These are phyloP conservation scores for Sinocyclocheilus grahami DNA, from an alignment of 2,113 vertebrate genomes.

Conservation along the genomic window DNA sequence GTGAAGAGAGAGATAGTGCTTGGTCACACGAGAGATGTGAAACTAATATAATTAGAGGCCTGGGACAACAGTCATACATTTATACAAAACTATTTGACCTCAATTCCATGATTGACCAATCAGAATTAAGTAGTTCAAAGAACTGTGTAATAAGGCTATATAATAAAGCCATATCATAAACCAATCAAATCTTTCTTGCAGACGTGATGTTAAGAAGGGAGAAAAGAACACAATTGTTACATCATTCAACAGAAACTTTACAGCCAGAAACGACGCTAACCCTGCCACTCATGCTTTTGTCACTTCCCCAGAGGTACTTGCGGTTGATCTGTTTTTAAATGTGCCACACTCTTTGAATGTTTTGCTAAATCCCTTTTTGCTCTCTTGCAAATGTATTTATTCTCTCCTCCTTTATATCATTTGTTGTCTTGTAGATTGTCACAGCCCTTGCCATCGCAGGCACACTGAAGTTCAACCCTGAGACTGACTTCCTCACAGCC, in stretches of 20 bases:
- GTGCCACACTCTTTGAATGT: neutral
- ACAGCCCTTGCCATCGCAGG: conserved; percentile 93
- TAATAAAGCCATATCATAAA: neutral
- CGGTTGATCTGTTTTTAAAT: neutral
- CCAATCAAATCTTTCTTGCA: conserved; percentile 59
- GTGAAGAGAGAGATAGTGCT: neutral
- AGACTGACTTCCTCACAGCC: conserved; percentile 87
- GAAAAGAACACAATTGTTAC: conserved; percentile 99
- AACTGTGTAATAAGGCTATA: neutral
- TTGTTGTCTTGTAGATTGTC: conserved; percentile 81
- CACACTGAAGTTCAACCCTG: conserved; percentile 92
- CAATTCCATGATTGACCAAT: neutral
- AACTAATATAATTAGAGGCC: neutral
- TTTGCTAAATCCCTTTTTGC: neutral
- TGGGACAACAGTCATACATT: neutral
- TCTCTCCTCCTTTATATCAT: neutral
- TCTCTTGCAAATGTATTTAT: neutral
- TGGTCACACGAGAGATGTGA: neutral
- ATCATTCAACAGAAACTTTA: conserved; percentile 97
- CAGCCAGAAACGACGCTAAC: conserved; percentile 94
- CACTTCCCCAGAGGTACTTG: conserved; percentile 76
- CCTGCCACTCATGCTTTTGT: conserved; percentile 88
- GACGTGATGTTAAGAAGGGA: conserved; percentile 93
- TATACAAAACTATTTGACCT: neutral
- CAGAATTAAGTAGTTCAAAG: neutral